phyloP scores from a whole-genome alignment of 2,888 invertebrate genomes.

The Cremastinae sp. region DNA sequence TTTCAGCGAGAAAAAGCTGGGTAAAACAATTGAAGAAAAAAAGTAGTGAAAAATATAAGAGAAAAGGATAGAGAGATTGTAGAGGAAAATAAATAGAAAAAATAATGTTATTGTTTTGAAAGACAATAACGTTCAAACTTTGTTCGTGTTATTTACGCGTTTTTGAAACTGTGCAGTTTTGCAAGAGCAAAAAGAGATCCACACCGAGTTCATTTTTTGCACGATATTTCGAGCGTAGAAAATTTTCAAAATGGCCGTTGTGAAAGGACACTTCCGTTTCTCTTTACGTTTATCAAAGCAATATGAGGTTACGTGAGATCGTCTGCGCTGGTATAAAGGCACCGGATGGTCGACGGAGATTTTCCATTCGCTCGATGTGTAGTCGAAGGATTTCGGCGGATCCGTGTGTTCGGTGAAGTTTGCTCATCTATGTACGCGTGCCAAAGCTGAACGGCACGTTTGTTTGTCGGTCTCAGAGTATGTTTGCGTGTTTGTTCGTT shows the following conservation, averaged over 20 bases:
- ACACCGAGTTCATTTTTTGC: too few relatives aligned
- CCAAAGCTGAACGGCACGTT: constrained; percentile 58
- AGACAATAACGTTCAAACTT: too few relatives aligned
- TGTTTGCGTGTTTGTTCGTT: constrained; percentile 67
- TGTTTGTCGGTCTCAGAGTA: constrained; percentile 62
- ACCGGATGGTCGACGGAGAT: constrained; percentile 9
- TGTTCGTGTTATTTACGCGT: too few relatives aligned
- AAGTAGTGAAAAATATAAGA: too few relatives aligned
- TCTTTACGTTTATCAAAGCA: constrained; percentile 8
- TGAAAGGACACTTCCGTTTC: background rate
- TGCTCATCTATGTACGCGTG: constrained; percentile 51
- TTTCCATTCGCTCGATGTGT: constrained; percentile 4
- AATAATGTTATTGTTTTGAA: too few relatives aligned
- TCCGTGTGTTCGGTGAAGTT: constrained; percentile 47
- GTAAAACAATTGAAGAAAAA: too few relatives aligned
- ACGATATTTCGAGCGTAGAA: constrained; percentile 5
- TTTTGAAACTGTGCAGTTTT: too few relatives aligned
- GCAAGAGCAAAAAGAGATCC: too few relatives aligned
- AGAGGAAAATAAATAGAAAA: too few relatives aligned
- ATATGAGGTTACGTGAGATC: constrained; percentile 3
- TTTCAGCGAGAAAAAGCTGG: too few relatives aligned
- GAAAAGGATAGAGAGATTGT: too few relatives aligned
- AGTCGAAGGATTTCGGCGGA: constrained; percentile 33
- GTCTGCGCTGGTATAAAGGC: background rate
- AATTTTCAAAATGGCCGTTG: constrained; percentile 4